These are phyloP conservation scores for Eira barbara DNA, from an alignment of 2,113 vertebrate species.

Conservation along the genomic window DNA sequence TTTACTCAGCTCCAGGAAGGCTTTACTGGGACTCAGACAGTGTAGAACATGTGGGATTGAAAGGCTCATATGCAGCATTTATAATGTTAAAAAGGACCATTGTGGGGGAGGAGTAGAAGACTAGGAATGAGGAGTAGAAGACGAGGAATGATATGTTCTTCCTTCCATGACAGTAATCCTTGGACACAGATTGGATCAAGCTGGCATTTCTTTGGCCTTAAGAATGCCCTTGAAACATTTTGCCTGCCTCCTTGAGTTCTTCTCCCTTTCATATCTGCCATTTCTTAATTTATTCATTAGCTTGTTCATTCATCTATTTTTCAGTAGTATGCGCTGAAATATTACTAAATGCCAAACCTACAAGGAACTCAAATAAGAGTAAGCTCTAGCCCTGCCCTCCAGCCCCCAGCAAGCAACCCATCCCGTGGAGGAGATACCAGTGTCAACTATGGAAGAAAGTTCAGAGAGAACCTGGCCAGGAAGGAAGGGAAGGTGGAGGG, in stretches of 20 bases:
- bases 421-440: background rate
- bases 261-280: background rate
- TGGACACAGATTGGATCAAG: background rate
- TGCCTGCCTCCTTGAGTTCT: background rate
- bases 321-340: background rate
- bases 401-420: background rate
- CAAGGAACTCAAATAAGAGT: background rate
- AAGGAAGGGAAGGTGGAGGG: background rate
- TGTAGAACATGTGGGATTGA: background rate
- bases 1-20: background rate
- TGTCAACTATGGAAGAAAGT: background rate
- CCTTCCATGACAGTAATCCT: background rate
- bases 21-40: background rate
- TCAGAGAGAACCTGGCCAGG: background rate
- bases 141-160: background rate
- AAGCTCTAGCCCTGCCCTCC: background rate
- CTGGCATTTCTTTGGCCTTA: background rate
- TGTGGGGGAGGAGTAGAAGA: background rate
- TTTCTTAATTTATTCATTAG: background rate
- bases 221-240: background rate
- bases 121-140: background rate
- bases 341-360: background rate
- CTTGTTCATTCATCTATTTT: background rate
- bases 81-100: background rate
- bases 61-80: background rate